phyloP scores from a whole-genome alignment of 2,797 vertebrate species.

The Octomys mimax region DNA sequence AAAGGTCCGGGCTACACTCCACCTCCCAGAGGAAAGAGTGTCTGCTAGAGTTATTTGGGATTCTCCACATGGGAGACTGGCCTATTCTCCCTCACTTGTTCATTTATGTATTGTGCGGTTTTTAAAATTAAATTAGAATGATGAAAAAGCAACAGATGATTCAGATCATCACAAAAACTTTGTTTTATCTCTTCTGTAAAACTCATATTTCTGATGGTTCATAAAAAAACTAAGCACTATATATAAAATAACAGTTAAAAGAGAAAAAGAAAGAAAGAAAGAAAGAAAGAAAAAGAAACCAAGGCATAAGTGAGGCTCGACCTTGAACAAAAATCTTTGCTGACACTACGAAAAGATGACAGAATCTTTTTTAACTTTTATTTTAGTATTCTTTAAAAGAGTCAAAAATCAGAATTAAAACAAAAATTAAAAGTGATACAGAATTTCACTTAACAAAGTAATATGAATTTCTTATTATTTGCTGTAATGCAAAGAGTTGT shows the following conservation, averaged over 20 bases:
- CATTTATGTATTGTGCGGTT: neutral
- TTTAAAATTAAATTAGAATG: conserved; percentile 21
- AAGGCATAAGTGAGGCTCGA: neutral
- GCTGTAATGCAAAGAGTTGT: too few species aligned
- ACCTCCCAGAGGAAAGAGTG: neutral
- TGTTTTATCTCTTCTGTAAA: neutral
- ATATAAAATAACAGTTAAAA: neutral
- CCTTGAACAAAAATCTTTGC: neutral
- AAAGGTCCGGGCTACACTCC: too few species aligned
- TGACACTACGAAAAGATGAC: neutral
- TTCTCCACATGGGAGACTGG: conserved; percentile 2
- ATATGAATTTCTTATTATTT: too few species aligned
- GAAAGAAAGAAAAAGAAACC: neutral
- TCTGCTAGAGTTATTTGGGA: neutral
- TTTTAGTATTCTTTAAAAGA: too few species aligned
- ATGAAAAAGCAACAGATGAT: neutral
- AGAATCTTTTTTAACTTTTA: neutral
- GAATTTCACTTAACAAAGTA: too few species aligned
- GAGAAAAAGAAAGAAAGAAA: neutral
- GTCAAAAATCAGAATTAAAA: too few species aligned
- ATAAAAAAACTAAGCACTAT: neutral
- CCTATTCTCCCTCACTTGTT: neutral
- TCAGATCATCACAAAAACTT: conserved; percentile 29
- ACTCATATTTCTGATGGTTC: neutral
- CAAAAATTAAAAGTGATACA: too few species aligned